A percentile compares a stretch with the other conserved stretches of the same genome.
phyloP scores from a whole-genome alignment of 2,888 invertebrate genomes.

The Galerucella nymphaeae region DNA sequence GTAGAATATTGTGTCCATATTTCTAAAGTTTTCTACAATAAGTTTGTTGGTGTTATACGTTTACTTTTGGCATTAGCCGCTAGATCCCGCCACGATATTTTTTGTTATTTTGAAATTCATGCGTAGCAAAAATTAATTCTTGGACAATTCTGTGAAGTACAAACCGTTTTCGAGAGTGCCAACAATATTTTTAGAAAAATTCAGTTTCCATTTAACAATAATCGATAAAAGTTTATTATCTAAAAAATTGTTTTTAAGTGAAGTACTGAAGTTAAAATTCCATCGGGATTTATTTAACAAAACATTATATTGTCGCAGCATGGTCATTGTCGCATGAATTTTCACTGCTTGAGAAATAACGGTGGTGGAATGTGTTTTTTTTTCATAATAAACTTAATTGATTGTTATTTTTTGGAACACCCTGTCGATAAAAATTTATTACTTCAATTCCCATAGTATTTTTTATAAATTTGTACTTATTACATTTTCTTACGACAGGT shows the following conservation, averaged over 20 bases:
- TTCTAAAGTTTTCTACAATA: too few species aligned
- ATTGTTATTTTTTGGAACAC: background rate
- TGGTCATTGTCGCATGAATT: slow-evolving; percentile 3
- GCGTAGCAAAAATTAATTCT: background rate
- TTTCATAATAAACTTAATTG: background rate
- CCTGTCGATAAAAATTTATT: slow-evolving; percentile 7
- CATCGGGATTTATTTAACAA: background rate
- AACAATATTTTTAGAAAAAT: slow-evolving; percentile 50
- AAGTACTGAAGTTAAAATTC: background rate
- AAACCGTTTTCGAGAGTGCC: slow-evolving; percentile 55
- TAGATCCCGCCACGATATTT: too few species aligned
- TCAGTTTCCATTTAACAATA: slow-evolving; percentile 17
- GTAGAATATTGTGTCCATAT: too few species aligned
- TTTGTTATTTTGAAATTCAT: background rate
- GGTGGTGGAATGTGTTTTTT: slow-evolving; percentile 1
- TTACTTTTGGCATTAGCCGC: too few species aligned
- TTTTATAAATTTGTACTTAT: slow-evolving; percentile 42
- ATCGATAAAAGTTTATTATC: slow-evolving; percentile 6
- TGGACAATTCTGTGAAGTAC: slow-evolving; percentile 54
- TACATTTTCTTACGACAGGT: slow-evolving; percentile 40
- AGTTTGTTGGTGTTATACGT: too few species aligned
- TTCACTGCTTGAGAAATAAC: slow-evolving; percentile 3
- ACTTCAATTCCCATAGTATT: slow-evolving; percentile 10
- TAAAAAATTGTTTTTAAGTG: slow-evolving; percentile 1
- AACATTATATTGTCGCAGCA: background rate